Percentiles rank a stretch among this genome's conserved stretches.
phyloP scores from a whole-genome alignment of 2,113 vertebrate species.

The Scophthalmus maximus region DNA sequence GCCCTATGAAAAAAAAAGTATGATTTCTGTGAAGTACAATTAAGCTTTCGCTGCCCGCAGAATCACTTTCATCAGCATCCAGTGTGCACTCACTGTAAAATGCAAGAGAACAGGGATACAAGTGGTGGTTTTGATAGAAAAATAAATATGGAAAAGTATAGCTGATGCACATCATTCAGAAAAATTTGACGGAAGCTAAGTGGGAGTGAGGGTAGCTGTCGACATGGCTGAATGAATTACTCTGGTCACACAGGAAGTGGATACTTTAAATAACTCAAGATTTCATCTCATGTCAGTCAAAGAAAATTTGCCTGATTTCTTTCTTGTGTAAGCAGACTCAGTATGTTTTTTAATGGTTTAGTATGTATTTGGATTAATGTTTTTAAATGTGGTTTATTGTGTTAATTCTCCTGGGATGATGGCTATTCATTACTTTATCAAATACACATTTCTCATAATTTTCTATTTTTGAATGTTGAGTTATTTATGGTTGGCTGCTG shows the following conservation, averaged over 20 bases:
- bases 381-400: slow-evolving; percentile 10
- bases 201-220: neutral
- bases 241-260: slow-evolving; percentile 16
- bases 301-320: neutral
- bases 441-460: neutral
- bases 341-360: too few species aligned
- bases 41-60: too few species aligned
- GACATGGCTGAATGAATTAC: slow-evolving; percentile 5
- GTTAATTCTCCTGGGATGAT: slow-evolving; percentile 5
- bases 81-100: neutral
- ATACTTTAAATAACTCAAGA: slow-evolving; percentile 6
- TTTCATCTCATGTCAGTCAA: neutral
- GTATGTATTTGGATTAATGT: neutral
- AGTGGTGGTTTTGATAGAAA: slow-evolving; percentile 13
- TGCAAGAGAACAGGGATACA: neutral
- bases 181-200: neutral
- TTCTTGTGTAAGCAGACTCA: neutral
- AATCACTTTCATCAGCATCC: too few species aligned
- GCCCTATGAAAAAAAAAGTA: too few species aligned
- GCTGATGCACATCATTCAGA: too few species aligned
- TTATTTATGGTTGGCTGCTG: too few species aligned
- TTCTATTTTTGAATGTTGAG: too few species aligned
- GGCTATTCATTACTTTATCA: neutral
- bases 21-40: too few species aligned
- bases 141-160: neutral